Percentiles rank a stretch among this genome's conserved stretches.
Evolutionary conservation across 2,797 vertebrate species (phyloP).

Genomic region (Dendrocincla fuliginosa): DNA sequence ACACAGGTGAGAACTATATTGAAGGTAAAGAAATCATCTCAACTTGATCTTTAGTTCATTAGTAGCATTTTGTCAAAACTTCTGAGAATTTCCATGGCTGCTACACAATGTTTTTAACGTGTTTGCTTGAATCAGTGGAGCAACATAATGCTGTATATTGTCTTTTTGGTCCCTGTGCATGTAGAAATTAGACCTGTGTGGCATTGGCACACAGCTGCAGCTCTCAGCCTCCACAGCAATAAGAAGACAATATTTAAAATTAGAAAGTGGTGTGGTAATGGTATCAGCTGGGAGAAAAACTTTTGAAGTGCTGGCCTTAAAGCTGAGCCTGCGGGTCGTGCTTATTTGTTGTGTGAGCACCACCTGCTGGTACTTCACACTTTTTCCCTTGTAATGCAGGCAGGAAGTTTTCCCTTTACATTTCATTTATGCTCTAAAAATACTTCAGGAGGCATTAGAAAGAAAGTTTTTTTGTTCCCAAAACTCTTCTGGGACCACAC

Average conservation of each 20-base stretch:
- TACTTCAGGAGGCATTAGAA: background rate
- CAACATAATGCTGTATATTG: background rate
- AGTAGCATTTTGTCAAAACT: background rate
- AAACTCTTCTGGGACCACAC: background rate
- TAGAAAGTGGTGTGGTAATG: background rate
- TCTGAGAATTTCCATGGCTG: background rate
- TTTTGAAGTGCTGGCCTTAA: background rate
- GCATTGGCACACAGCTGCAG: background rate
- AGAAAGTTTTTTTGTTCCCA: background rate
- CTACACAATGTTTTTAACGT: background rate
- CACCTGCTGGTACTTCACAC: slow-evolving; percentile 24
- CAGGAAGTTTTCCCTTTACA: background rate
- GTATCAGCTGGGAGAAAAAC: background rate
- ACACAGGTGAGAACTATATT: background rate
- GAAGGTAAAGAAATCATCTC: background rate
- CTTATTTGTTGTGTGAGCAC: slow-evolving; percentile 27
- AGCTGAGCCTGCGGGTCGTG: no score
- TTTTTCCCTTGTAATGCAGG: background rate
- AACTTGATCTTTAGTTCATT: background rate
- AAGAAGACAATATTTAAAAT: background rate
- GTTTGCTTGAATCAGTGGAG: background rate
- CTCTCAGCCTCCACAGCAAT: background rate
- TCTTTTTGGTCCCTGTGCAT: background rate
- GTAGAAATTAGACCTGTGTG: background rate
- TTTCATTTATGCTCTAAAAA: background rate